Evolutionary conservation across 2,888 invertebrate genomes (phyloP).

Genomic region (Glaucopsyche alexis): DNA sequence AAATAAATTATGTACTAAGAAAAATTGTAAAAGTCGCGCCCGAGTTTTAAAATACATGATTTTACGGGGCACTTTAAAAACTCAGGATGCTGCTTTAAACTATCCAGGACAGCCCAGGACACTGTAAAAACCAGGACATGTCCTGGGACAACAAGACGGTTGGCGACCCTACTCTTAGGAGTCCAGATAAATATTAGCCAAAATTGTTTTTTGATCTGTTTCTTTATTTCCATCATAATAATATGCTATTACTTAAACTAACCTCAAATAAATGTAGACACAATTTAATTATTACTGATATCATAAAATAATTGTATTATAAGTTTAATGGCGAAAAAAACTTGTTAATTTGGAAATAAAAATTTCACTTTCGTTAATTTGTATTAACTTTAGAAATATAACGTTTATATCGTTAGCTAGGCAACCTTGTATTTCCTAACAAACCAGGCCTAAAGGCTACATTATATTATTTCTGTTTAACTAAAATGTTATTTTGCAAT

Average conservation of each 20-base stretch:
- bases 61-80: too few species aligned
- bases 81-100: too few species aligned
- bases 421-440: not conserved
- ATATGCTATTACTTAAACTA: not conserved
- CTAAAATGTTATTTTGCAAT: not conserved
- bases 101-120: too few species aligned
- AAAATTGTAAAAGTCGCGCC: too few species aligned
- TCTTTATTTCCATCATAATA: not conserved
- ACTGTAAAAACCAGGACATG: too few species aligned
- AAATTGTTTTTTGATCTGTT: not conserved
- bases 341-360: too few species aligned
- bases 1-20: too few species aligned
- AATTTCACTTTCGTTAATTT: not conserved
- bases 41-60: too few species aligned
- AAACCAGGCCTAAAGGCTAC: slow-evolving; percentile 6
- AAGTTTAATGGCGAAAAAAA: too few species aligned
- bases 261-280: not conserved
- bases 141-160: too few species aligned
- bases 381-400: not conserved
- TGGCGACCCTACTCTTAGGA: too few species aligned
- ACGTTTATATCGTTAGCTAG: not conserved
- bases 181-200: not conserved
- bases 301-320: not conserved
- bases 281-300: not conserved
- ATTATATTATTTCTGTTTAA: not conserved